A percentile compares a stretch with the other conserved stretches of the same genome.
These are phyloP conservation scores for Bostrychus sinensis DNA, from an alignment of 2,113 vertebrate genomes.

Conservation along the genomic window DNA sequence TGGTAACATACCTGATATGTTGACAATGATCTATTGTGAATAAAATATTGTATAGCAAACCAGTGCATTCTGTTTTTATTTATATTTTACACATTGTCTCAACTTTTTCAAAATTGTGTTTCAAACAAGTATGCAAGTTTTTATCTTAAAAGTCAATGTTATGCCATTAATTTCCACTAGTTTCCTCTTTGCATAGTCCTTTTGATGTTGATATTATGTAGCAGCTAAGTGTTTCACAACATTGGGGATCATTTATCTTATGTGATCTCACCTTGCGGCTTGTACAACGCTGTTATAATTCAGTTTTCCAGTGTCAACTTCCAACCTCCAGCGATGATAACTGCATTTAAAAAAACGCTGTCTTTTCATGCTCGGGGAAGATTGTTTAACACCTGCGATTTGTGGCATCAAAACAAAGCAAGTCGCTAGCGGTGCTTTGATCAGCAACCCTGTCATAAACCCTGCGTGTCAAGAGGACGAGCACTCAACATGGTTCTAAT, in stretches of 20 bases:
- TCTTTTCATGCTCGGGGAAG: constrained; percentile 2
- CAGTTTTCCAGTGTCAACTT: constrained; percentile 12
- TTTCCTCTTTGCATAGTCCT: constrained; percentile 10
- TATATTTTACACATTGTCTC: too few species aligned
- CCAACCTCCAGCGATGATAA: constrained; percentile 1
- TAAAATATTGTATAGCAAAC: too few species aligned
- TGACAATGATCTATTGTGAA: too few species aligned
- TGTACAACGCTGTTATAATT: constrained; percentile 21
- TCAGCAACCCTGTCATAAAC: constrained; percentile 30
- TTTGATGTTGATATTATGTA: constrained; percentile 23
- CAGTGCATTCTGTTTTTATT: too few species aligned
- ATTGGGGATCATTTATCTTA: constrained; percentile 19
- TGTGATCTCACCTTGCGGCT: constrained; percentile 30
- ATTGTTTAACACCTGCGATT: constrained; percentile 23
- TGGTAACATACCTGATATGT: too few species aligned
- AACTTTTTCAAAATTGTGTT: too few species aligned
- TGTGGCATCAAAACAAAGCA: constrained; percentile 8
- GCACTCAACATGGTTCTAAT: constrained; percentile 32
- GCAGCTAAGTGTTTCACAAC: constrained; percentile 16
- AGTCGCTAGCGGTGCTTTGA: constrained; percentile 38
- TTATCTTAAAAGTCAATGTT: too few species aligned
- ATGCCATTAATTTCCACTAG: constrained; percentile 4
- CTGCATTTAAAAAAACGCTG: not conserved
- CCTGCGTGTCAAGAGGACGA: constrained; percentile 31
- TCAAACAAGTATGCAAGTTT: too few species aligned